Conservation (phyloP, 2,113 vertebrate genomes). For the Epinephelus fuscoguttatus region DNA sequence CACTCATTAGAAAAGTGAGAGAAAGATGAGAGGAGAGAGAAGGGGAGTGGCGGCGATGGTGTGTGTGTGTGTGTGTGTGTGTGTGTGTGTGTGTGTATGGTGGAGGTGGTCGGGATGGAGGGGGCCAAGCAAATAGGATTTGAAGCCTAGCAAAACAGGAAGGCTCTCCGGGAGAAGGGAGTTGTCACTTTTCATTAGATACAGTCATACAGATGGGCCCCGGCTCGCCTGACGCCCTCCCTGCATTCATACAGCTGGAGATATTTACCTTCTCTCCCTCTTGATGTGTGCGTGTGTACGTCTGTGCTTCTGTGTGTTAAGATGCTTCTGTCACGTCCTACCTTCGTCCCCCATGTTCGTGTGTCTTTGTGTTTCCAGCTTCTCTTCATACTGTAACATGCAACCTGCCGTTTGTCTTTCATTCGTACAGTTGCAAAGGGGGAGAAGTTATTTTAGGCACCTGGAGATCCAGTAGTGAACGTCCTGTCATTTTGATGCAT, state of each 20-base stretch:
- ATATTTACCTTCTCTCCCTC: background rate
- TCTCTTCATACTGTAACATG: background rate
- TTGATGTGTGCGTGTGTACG: background rate
- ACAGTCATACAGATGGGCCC: constrained; percentile 33
- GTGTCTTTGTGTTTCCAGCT: background rate
- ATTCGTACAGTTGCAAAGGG: background rate
- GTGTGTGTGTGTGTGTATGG: background rate
- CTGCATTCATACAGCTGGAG: constrained; percentile 29
- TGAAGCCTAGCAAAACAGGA: constrained; percentile 67
- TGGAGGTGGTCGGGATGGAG: background rate
- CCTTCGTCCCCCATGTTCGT: background rate
- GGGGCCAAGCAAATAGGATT: constrained; percentile 58
- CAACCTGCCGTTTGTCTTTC: background rate
- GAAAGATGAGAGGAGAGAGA: constrained; percentile 10
- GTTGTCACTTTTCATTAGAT: constrained; percentile 73
- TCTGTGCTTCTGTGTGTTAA: constrained; percentile 1
- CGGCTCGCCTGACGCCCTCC: constrained; percentile 29
- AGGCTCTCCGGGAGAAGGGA: constrained; percentile 58
- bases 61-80: background rate
- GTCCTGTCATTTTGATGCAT: background rate
- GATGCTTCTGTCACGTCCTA: background rate
- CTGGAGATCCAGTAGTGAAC: background rate
- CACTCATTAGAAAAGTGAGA: constrained; percentile 30
- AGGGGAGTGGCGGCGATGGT: background rate
- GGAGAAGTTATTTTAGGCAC: background rate